These are phyloP conservation scores for Forficula auricularia DNA, from an alignment of 1,140 invertebrate species.

Conservation along the genomic window DNA sequence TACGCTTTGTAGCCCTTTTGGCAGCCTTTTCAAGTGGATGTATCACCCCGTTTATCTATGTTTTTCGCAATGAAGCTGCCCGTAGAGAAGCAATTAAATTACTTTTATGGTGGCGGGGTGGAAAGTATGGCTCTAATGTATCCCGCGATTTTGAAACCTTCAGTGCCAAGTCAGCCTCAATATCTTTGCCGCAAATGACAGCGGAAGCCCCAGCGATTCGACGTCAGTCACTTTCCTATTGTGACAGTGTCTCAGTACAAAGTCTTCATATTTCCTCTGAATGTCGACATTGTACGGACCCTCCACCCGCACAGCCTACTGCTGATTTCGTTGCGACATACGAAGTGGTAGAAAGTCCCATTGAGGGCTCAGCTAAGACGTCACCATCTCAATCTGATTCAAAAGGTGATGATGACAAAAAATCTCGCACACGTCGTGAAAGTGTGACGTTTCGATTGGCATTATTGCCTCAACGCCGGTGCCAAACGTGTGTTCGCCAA, in stretches of 20 bases:
- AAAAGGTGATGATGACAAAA: not conserved
- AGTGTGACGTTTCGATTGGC: conserved; percentile 19
- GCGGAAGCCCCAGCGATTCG: conserved; percentile 2
- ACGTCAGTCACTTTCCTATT: conserved; percentile 14
- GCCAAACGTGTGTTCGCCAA: conserved; percentile 19
- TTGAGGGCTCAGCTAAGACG: not conserved
- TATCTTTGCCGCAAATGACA: not conserved
- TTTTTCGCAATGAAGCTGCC: conserved; percentile 29
- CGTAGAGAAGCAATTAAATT: conserved; percentile 25
- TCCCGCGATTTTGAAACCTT: conserved; percentile 5
- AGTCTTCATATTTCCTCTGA: conserved; percentile 16
- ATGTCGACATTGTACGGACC: conserved; percentile 6
- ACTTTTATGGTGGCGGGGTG: conserved; percentile 16
- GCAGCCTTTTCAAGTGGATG: conserved; percentile 16
- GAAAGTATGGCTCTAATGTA: conserved; percentile 5
- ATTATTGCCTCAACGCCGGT: conserved; percentile 14
- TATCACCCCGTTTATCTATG: conserved; percentile 36
- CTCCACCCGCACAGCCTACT: conserved; percentile 7
- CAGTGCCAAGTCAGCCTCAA: not conserved
- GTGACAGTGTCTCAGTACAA: conserved; percentile 19
- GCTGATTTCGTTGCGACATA: conserved; percentile 20
- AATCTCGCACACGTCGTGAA: conserved; percentile 12
- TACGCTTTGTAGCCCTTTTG: conserved; percentile 9
- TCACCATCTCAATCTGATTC: not conserved
- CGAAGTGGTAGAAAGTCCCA: conserved; percentile 14